These are phyloP conservation scores for Pemphigus obesinymphae DNA, from an alignment of 1,140 invertebrate genomes.

Conservation along the genomic window DNA sequence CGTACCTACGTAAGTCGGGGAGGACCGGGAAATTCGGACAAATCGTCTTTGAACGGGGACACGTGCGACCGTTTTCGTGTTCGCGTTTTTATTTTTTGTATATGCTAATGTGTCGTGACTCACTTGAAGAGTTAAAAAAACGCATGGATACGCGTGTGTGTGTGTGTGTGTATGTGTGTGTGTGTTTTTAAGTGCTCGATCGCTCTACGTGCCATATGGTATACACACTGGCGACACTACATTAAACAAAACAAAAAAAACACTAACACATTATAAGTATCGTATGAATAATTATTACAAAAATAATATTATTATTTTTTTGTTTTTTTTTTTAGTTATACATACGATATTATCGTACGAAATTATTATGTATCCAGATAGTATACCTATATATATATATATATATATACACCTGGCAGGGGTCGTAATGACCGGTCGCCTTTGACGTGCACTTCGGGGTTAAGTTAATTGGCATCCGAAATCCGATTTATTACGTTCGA, in stretches of 20 bases:
- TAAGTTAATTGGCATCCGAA: neutral
- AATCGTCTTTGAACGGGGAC: neutral
- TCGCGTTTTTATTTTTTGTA: neutral
- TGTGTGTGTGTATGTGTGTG: neutral
- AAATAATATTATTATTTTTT: neutral
- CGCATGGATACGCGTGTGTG: neutral
- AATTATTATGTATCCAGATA: too few species aligned
- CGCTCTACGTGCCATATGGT: slow-evolving; percentile 10
- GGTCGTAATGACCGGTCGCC: neutral
- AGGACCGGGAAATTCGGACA: neutral
- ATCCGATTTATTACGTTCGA: slow-evolving; percentile 38
- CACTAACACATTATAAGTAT: neutral
- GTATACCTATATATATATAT: too few species aligned
- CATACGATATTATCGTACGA: neutral
- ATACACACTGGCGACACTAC: neutral
- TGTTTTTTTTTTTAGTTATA: too few species aligned
- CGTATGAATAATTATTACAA: slow-evolving; percentile 17
- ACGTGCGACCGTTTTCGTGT: slow-evolving; percentile 26
- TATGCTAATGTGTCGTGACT: slow-evolving; percentile 28
- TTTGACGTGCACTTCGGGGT: neutral
- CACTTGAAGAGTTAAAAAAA: slow-evolving; percentile 14
- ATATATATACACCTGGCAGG: slow-evolving; percentile 14
- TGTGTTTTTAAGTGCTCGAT: neutral
- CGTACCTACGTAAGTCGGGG: neutral
- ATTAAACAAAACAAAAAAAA: too few species aligned